Percentiles rank a stretch among this genome's conserved stretches.
Evolutionary conservation across 2,113 vertebrate genomes (phyloP).

Genomic region (Lamprotornis superbus): DNA sequence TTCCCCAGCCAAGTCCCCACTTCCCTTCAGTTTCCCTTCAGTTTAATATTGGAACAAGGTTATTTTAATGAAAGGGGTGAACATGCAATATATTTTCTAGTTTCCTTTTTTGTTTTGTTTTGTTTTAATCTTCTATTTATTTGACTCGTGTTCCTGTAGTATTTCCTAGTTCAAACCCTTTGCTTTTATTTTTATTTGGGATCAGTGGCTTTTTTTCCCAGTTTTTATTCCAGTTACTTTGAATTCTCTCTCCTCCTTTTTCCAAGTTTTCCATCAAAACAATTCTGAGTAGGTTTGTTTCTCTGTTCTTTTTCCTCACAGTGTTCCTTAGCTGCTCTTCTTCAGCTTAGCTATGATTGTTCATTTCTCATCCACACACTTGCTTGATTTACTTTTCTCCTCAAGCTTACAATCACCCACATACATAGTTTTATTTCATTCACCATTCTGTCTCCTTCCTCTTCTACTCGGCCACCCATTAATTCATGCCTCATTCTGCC

Average conservation of each 20-base stretch:
- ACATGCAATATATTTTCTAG: not conserved
- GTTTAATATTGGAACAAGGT: not conserved
- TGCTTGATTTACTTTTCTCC: not conserved
- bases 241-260: not conserved
- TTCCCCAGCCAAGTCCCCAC: not conserved
- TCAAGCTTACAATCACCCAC: not conserved
- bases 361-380: conserved; percentile 6
- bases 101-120: not conserved
- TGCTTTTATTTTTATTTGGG: not conserved
- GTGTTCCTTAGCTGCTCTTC: not conserved
- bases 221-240: not conserved
- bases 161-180: not conserved
- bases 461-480: not conserved
- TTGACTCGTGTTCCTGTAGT: not conserved
- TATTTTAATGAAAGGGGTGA: not conserved
- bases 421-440: not conserved
- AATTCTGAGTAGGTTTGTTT: not conserved
- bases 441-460: not conserved
- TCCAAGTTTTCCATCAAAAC: not conserved
- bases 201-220: not conserved
- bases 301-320: not conserved
- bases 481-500: not conserved
- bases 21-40: not conserved
- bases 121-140: not conserved
- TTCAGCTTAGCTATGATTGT: not conserved